phyloP scores from a whole-genome alignment of 2,797 vertebrate genomes.

The Alectoris magna region DNA sequence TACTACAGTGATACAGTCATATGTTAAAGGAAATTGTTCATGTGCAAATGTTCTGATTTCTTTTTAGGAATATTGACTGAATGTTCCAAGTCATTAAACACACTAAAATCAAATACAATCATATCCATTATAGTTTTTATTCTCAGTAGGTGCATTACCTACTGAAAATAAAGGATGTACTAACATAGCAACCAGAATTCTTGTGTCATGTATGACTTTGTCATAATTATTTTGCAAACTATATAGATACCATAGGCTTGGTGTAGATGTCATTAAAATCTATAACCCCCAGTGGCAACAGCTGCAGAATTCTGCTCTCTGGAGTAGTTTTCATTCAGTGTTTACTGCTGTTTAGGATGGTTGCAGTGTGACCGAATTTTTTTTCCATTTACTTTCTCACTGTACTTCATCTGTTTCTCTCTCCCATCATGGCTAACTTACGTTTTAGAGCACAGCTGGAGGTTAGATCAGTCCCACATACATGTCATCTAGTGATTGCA shows the following conservation, averaged over 20 bases:
- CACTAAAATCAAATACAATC: neutral
- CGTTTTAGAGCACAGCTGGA: neutral
- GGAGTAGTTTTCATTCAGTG: neutral
- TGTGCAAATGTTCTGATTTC: neutral
- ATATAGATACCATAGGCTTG: neutral
- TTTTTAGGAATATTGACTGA: neutral
- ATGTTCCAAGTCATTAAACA: neutral
- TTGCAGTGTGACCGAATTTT: neutral
- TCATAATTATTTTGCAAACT: neutral
- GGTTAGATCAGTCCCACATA: neutral
- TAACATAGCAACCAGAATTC: neutral
- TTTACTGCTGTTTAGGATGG: neutral
- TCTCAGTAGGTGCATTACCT: neutral
- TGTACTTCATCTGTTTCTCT: neutral
- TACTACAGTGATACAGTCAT: neutral
- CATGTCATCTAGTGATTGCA: neutral
- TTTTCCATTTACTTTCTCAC: neutral
- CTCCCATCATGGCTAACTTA: neutral
- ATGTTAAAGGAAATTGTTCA: neutral
- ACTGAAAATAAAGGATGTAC: neutral
- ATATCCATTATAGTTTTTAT: neutral
- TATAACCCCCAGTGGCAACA: neutral
- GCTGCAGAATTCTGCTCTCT: neutral
- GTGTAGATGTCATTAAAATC: neutral
- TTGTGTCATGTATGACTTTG: neutral